Base-by-base conservation (phyloP, 2,888 invertebrate species). In the Phyllotreta cruciferae region DNA sequence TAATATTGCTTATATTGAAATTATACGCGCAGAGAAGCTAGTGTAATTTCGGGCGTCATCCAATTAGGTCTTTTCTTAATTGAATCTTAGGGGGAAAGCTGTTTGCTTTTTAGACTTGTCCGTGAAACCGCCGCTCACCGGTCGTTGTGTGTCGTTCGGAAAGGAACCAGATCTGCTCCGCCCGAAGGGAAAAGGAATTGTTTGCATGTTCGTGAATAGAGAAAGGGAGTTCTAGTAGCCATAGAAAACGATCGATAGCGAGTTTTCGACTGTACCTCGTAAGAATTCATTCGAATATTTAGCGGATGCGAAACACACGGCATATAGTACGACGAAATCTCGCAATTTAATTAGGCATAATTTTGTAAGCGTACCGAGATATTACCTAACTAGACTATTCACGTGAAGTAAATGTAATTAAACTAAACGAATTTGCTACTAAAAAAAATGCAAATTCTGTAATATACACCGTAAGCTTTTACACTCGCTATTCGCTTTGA, bases 1-100 rank as follows among this genome's bases (percentile, higher is more conserved):
- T 78, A 79, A 78, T 79, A 78, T 76, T 77, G 78, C 79, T 80
- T 79, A 79, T 78, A 79, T 79, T 79, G 77, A 79, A 80, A 79
- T 79, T 79, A 79, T 71, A 35, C 69, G 70, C 63, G 62, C 60
- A 68, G 67, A 63, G 66, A 56, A 67, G 69, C 66, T 64, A 68
- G 65, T 63, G 69, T 67, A 68, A 67, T 56, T 64, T 73, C 71
- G 70, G 72, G 69, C 70, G 67, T 72, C 70, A 71, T 75, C 75
- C 78, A 79, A 79, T 79, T 78, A 78, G 76, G 71, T 70, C 69
- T 71, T 67, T 67, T 68, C 74, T 75, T 79, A 79, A 79, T 79
- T 79, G 78, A 78, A 79, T 79, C 77, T 76, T 74, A 73, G 75
- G 73, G 73, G 74, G 60, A 24, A 24, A 67, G 70, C 66, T 72